Evolutionary conservation across 1,140 invertebrate species (phyloP), one percentile per base, ranked within the genome.

Genomic region (Trypoxylus dichotomus): DNA sequence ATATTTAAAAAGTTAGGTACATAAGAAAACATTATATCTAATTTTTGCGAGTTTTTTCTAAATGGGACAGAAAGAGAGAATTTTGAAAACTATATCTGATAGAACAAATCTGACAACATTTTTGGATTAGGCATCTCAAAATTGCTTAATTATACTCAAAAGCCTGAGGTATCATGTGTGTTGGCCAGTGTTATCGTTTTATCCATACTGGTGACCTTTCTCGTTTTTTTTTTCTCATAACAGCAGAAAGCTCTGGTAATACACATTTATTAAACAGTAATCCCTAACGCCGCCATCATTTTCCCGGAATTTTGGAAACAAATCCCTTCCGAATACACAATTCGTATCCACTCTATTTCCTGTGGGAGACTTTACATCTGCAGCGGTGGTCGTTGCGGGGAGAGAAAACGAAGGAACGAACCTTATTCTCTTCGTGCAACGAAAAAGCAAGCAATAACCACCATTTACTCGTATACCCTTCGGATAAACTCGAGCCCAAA

Each of bases 261-360:
- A n/a, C 47, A 54, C 47, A 54, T 54, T 54, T 54, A 54, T 54
- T 54, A 54, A 54, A 54, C 47, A 19, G 47, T 54, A 54, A 54
- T 54, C 47, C 47, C 47, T 54, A 54, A 54, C n/a, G 47, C 47
- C 19, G 47, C 15, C 47, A 54, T 54, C 47, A 54, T 54, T 54
- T 54, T 19, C 10, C 19, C 15, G 13, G 19, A 54, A 54, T 54
- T 37, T 15, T 54, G 47, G 13, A n/a, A 54, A 54, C 47, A 54
- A 54, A 54, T 54, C 47, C 47, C 15, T 54, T 6, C 47, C 47
- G 47, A 54, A 54, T 54, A 54, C 15, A 19, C 5, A 19, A 54
- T 19, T 6, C 6, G 47, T 54, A 54, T 54, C 47, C 47, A 54
- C 47, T 19, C 47, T 54, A 54, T 54, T 54, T 54, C 47, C 47